phyloP scores from a whole-genome alignment of 92 coral and sea anemone species.

The Umimayanthus kanabou region DNA sequence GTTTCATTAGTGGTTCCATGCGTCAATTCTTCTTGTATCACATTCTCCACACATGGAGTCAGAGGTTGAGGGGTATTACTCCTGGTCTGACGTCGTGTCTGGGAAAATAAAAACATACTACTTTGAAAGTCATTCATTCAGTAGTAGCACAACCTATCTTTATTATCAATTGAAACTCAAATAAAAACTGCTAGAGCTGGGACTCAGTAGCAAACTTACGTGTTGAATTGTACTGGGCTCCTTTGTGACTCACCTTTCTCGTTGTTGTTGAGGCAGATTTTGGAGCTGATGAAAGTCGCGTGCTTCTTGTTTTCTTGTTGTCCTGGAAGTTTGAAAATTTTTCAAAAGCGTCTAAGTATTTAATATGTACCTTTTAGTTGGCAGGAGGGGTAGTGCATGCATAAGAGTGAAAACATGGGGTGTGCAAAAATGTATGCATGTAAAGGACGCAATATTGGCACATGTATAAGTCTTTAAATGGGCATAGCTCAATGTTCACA shows the following conservation, averaged over 20 bases:
- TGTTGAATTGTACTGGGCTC: background rate
- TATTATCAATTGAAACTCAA: background rate
- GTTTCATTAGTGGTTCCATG: slow-evolving; percentile 46
- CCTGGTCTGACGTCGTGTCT: slow-evolving; percentile 93
- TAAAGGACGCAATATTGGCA: too few relatives aligned
- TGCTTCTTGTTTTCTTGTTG: slow-evolving; percentile 59
- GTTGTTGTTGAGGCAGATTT: slow-evolving; percentile 38
- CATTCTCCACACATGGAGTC: slow-evolving; percentile 86
- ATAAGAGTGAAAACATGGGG: too few relatives aligned
- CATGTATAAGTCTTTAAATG: too few relatives aligned
- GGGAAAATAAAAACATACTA: background rate
- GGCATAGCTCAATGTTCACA: too few relatives aligned
- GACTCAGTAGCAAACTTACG: background rate
- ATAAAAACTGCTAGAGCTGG: background rate
- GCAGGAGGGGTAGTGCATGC: too few relatives aligned
- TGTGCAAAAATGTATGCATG: too few relatives aligned
- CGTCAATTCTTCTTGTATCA: slow-evolving; percentile 75
- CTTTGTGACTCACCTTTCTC: slow-evolving; percentile 12
- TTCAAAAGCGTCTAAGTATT: background rate
- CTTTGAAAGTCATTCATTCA: background rate
- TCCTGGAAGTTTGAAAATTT: slow-evolving; percentile 34
- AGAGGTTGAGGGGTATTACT: slow-evolving; percentile 82
- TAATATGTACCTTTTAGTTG: background rate
- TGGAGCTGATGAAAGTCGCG: slow-evolving; percentile 44
- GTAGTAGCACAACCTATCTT: background rate